phyloP scores from a whole-genome alignment of 2,113 vertebrate species.

The Caranx ignobilis region DNA sequence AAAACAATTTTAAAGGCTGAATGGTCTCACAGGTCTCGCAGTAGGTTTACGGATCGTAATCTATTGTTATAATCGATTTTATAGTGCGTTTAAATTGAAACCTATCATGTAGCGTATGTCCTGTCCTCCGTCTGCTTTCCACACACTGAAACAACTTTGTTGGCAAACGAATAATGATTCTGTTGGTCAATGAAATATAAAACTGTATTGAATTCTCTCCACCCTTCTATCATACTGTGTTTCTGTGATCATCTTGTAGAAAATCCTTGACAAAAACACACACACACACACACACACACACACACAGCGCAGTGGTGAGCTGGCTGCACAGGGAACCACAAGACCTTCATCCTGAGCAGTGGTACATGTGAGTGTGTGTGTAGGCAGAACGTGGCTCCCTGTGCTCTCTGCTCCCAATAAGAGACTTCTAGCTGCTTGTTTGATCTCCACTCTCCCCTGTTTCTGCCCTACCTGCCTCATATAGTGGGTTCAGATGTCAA shows the following conservation, averaged over 20 bases:
- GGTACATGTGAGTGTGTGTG: conserved; percentile 28
- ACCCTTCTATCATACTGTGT: conserved; percentile 1
- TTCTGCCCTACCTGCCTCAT: conserved; percentile 46
- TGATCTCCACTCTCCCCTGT: conserved; percentile 48
- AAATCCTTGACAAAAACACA: background rate
- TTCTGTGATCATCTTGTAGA: conserved; percentile 42
- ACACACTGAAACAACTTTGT: background rate
- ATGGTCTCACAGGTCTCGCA: background rate
- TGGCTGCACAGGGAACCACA: conserved; percentile 44
- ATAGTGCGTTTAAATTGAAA: background rate
- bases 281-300: conserved; percentile 22
- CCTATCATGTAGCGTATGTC: background rate
- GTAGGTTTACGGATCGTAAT: background rate
- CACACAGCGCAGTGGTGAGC: conserved; percentile 37
- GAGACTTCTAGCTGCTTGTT: conserved; percentile 52
- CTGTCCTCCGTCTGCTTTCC: background rate
- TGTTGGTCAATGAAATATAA: background rate
- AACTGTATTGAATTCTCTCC: conserved; percentile 1
- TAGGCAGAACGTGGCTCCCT: conserved; percentile 42
- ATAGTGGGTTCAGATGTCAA: conserved; percentile 71
- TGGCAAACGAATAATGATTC: background rate
- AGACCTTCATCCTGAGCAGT: conserved; percentile 14
- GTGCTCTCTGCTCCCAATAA: conserved; percentile 68
- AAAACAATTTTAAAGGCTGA: background rate
- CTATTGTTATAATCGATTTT: background rate